Evolutionary conservation across 2,888 invertebrate species (phyloP), one percentile per base, ranked within the genome.

Genomic region (Melinaea menophilus): DNA sequence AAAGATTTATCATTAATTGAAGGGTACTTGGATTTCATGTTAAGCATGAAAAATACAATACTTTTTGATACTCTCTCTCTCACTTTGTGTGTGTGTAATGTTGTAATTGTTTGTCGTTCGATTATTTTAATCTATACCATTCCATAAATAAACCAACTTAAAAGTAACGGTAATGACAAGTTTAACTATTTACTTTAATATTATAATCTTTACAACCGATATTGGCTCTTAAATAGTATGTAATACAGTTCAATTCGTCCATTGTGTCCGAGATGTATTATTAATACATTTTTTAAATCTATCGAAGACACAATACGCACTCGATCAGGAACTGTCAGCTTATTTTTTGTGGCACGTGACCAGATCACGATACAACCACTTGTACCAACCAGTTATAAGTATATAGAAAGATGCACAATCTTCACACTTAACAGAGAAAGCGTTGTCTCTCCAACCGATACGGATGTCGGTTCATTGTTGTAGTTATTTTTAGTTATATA

Each of bases 281-380:
- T 66, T 63, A 66, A 63, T 67, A 69, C 64, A 64, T 72, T 75
- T 71, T 73, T 74, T 74, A 69, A 66, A 74, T 70, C 69, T 66
- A 66, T 63, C 68, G 72, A 65, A 76, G 72, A 77, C 77, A 77
- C 78, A 80, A 80, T 82, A 79, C 84, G 81, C 73, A 71, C 75
- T 81, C 81, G 77, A 82, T 86, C 86, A 86, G 81, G 82, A 79
- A 73, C 75, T 84, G 85, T 84, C 85, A 81, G 73, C 75, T 69
- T 65, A 68, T 73, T 74, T 73, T 71, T 71, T 71, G 61, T 72
- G 72, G 68, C 76, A 76, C 77, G 76, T 72, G 79, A 71, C 72
- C 61, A 63, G 63, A 65, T 67, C 55, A 57, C 54, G 63, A 67
- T 56, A 59, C 46, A 64, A 51, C 31, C 7, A 9, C 48, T 13